A percentile compares a stretch with the other conserved stretches of the same genome.
Evolutionary conservation across 1,140 invertebrate species (phyloP).

Genomic region (Achroia grisella): DNA sequence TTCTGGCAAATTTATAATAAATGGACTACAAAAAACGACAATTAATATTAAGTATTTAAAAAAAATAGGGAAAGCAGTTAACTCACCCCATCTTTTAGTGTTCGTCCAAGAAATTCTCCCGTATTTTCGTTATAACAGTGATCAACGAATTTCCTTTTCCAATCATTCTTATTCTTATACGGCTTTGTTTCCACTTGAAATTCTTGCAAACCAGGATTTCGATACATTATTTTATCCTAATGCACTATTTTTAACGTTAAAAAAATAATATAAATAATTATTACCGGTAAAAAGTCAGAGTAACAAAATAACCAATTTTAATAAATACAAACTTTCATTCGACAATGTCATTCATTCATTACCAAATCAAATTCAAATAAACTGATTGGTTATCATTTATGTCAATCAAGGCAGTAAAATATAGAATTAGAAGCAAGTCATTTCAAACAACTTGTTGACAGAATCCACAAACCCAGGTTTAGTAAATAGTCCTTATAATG

Average conservation of each 20-base stretch:
- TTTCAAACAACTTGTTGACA: no score
- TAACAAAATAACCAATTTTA: no score
- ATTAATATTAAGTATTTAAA: neutral
- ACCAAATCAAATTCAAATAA: no score
- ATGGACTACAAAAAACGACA: neutral
- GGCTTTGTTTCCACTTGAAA: constrained; percentile 53
- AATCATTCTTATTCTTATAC: constrained; percentile 18
- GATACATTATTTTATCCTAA: constrained; percentile 21
- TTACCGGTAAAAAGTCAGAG: constrained; percentile 6
- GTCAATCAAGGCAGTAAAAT: no score
- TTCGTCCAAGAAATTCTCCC: constrained; percentile 82
- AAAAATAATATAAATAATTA: constrained; percentile 1
- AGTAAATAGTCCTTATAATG: no score
- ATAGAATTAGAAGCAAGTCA: no score
- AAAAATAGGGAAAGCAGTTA: constrained; percentile 9
- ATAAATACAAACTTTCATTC: no score
- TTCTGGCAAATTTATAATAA: neutral
- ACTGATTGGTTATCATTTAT: no score
- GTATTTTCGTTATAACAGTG: constrained; percentile 83
- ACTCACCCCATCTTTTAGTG: constrained; percentile 84
- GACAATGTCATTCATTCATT: no score
- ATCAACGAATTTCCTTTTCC: constrained; percentile 36
- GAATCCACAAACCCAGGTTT: no score
- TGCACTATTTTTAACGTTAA: neutral
- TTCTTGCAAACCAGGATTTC: constrained; percentile 40